Conservation (phyloP, 2,797 vertebrate genomes). For the Labeo calbasu region DNA sequence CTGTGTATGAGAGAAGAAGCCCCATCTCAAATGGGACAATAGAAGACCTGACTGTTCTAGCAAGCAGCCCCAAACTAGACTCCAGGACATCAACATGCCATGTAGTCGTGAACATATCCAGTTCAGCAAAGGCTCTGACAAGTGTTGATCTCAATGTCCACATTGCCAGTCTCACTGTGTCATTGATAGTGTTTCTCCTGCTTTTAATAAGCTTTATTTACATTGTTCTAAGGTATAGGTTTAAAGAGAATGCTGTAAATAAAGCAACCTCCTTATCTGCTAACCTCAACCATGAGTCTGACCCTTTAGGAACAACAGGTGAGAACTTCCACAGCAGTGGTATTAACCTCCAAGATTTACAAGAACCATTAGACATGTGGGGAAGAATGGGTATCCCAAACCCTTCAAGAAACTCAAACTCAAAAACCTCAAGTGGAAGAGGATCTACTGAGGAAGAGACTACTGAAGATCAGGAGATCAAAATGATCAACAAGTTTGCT, state of each 20-base stretch:
- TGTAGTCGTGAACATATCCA: conserved; percentile 87
- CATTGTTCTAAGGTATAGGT: conserved; percentile 81
- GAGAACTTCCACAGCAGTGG: conserved; percentile 42
- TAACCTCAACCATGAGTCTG: conserved; percentile 64
- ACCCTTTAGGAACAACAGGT: conserved; percentile 59
- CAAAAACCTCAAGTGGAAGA: conserved; percentile 74
- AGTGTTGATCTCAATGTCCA: conserved; percentile 71
- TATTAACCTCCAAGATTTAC: conserved; percentile 72
- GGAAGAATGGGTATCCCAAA: conserved; percentile 69
- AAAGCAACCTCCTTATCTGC: conserved; percentile 69
- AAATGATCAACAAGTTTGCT: conserved; percentile 84
- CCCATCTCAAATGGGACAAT: conserved; percentile 63
- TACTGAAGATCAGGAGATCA: conserved; percentile 91
- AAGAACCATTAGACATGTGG: conserved; percentile 61
- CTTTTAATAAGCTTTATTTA: conserved; percentile 74
- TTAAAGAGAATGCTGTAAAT: conserved; percentile 72
- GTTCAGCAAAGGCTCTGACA: conserved; percentile 69
- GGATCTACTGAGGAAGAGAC: conserved; percentile 88
- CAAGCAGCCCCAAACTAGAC: conserved; percentile 82
- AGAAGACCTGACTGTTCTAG: conserved; percentile 82
- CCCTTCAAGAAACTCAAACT: conserved; percentile 77
- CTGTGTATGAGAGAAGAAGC: conserved; percentile 74
- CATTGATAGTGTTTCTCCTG: conserved; percentile 80
- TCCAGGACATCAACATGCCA: conserved; percentile 83
- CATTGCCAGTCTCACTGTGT: conserved; percentile 78